A percentile compares a stretch with the other conserved stretches of the same genome.
Evolutionary conservation across 1,140 invertebrate genomes (phyloP).

Genomic region (Drosophila mauritiana): DNA sequence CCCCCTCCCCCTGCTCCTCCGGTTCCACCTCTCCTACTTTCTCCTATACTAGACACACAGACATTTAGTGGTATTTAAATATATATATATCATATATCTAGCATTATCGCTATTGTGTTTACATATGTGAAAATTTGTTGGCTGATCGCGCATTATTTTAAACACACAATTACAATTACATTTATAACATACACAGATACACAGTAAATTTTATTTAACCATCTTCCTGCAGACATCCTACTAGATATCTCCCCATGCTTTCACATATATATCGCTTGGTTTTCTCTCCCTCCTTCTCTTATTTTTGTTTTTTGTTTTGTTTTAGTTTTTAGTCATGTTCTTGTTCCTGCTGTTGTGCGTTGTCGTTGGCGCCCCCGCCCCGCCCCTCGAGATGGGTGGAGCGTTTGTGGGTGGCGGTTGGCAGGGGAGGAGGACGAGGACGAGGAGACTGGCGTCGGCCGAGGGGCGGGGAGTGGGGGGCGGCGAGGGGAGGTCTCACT

Average conservation of each 20-base stretch:
- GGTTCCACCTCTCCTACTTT: conserved; percentile 5
- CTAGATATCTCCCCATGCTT: conserved; percentile 23
- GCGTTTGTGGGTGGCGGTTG: background rate
- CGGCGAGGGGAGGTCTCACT: conserved; percentile 27
- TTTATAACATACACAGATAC: conserved; percentile 53
- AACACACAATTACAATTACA: conserved; percentile 50
- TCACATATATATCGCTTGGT: background rate
- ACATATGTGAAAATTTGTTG: conserved; percentile 20
- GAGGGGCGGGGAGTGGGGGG: conserved; percentile 5
- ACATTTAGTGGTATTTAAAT: conserved; percentile 37
- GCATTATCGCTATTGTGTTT: conserved; percentile 38
- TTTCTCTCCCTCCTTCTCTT: conserved; percentile 2
- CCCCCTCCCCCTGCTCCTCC: conserved; percentile 2
- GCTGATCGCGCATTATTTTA: conserved; percentile 38
- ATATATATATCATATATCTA: conserved; percentile 32
- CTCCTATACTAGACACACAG: conserved; percentile 44
- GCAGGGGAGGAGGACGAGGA: background rate
- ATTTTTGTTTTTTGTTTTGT: conserved; percentile 8
- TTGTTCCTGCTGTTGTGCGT: conserved; percentile 32
- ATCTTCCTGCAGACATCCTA: conserved; percentile 11
- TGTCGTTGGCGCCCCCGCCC: conserved; percentile 39
- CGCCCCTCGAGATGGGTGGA: background rate
- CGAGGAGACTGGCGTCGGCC: background rate
- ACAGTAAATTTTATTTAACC: conserved; percentile 55
- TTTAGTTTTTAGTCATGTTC: background rate